Base-by-base conservation (phyloP, 2,888 invertebrate genomes). In the Torymus aiolomorphi region DNA sequence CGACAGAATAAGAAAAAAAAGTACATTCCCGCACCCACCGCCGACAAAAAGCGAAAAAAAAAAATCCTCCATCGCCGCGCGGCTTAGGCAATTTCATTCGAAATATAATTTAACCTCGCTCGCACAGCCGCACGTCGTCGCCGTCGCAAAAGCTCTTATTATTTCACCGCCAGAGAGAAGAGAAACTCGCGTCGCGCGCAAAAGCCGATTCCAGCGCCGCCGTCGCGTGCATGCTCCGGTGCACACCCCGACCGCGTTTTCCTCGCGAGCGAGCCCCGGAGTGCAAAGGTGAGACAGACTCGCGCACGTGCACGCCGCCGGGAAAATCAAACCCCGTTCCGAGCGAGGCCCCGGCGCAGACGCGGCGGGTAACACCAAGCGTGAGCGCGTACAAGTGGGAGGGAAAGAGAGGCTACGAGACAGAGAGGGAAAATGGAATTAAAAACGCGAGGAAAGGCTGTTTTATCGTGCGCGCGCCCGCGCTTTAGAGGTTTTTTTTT, bases 41-140 rank as follows among this genome's bases (percentile, higher is more conserved):
- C 31, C 31, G 31, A 31, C 31, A 31, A 80, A 82, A 71, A 67
- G 83, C n/a, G 80, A 78, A 82, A 73, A 81, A 74, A 77, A 42
- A 62, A 69, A 78, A 10, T 42, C 69, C 13, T 16, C 59, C 8
- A 52, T 24, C 24, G 54, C 31, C 24, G 54, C 31, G 31, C 20
- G 20, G 20, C 62, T 62, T 66, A 59, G 67, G 75, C 61, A 76
- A 76, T 76, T 76, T 76, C 24, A 67, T 69, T 76, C 59, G 51
- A 76, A 76, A 67, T 61, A 76, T 61, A 69, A 76, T 62, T 61
- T 14, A 12, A 74, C 56, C 61, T 10, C 20, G 42, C 42, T 13
- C 54, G 57, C 18, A 24, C 18, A 49, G 16, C 31, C 31, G 2
- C 8, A 20, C 31, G 2, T 12, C 62, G 62, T 11, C 71, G 65